Evolutionary conservation across 2,888 invertebrate species (phyloP).

Genomic region (Amphipoea oculea): DNA sequence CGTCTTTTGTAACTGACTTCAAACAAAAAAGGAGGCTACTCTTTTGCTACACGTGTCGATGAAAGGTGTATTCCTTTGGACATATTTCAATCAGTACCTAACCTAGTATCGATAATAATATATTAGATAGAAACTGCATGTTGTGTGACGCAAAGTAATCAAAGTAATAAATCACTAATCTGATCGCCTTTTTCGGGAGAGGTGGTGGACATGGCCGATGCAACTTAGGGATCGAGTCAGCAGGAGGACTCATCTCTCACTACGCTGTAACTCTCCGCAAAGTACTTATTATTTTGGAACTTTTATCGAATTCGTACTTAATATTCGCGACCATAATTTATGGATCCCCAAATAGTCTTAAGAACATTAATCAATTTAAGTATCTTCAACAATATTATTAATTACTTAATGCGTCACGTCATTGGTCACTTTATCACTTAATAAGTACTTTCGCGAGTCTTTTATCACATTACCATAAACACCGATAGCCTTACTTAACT

Average conservation of each 20-base stretch:
- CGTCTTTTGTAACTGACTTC: slow-evolving; percentile 21
- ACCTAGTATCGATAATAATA: neutral
- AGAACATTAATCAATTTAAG: neutral
- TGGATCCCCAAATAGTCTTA: neutral
- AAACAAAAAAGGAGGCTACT: neutral
- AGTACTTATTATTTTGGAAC: too few relatives aligned
- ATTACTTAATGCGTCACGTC: slow-evolving; percentile 27
- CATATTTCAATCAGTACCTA: neutral
- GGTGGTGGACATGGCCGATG: too few relatives aligned
- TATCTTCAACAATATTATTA: slow-evolving; percentile 42
- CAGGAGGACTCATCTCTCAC: too few relatives aligned
- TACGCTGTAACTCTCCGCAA: too few relatives aligned
- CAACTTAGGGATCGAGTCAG: neutral
- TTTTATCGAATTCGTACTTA: too few relatives aligned
- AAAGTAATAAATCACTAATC: neutral
- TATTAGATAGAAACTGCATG: neutral
- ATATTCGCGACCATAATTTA: neutral
- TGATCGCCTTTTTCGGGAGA: neutral
- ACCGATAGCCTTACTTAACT: slow-evolving; percentile 50
- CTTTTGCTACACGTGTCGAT: slow-evolving; percentile 1
- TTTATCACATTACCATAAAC: slow-evolving; percentile 40
- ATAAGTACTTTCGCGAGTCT: slow-evolving; percentile 50
- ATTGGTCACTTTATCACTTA: slow-evolving; percentile 19
- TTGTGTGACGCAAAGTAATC: neutral
- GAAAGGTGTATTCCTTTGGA: neutral